A percentile compares a stretch with the other conserved stretches of the same genome.
phyloP scores from a whole-genome alignment of 2,113 vertebrate genomes.

The Scomber colias region DNA sequence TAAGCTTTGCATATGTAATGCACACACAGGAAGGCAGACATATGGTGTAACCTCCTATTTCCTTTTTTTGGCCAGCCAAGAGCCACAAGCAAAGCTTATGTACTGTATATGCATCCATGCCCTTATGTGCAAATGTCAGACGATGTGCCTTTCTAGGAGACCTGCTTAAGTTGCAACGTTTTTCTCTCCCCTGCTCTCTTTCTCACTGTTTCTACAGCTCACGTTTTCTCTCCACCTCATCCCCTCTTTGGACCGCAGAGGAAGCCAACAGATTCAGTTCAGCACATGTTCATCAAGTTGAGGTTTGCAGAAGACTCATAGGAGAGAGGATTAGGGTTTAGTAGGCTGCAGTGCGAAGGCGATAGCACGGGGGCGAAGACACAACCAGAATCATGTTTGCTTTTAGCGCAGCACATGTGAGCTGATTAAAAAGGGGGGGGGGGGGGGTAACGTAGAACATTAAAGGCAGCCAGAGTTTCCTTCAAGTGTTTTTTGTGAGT shows the following conservation, averaged over 20 bases:
- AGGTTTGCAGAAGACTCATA: conserved; percentile 59
- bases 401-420: conserved; percentile 59
- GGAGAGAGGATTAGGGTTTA: conserved; percentile 75
- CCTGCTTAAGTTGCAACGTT: conserved; percentile 45
- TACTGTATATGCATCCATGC: conserved; percentile 29
- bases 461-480: conserved; percentile 54
- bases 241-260: conserved; percentile 33
- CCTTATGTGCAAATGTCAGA: conserved; percentile 37
- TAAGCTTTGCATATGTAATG: conserved; percentile 69
- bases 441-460: conserved; percentile 32
- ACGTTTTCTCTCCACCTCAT: conserved; percentile 43
- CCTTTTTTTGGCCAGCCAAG: conserved; percentile 54
- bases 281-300: conserved; percentile 70
- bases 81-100: conserved; percentile 44
- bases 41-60: conserved; percentile 67
- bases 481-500: conserved; percentile 54
- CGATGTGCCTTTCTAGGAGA: conserved; percentile 28
- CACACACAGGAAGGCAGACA: conserved; percentile 61
- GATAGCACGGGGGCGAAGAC: conserved; percentile 39
- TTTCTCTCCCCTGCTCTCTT: neutral
- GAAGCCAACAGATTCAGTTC: conserved; percentile 38
- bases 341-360: conserved; percentile 46
- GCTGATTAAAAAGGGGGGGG: conserved; percentile 60
- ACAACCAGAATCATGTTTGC: conserved; percentile 60
- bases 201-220: conserved; percentile 35